These are phyloP conservation scores for Seira musarum DNA, from an alignment of 2,888 invertebrate species.

Conservation along the genomic window DNA sequence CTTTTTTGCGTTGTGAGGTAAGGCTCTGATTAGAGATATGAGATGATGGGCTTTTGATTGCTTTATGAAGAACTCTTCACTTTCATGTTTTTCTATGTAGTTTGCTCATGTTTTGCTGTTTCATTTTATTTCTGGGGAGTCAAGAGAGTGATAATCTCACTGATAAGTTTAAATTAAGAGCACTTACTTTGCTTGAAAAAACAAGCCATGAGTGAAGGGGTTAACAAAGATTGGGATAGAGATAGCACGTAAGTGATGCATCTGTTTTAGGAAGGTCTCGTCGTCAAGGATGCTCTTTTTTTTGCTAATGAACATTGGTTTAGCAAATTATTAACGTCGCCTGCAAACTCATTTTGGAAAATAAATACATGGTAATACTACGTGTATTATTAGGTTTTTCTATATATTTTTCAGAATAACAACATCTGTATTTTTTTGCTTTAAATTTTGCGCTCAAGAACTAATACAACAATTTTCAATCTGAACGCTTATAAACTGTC, in stretches of 20 bases:
- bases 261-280: not conserved
- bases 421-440: too few relatives aligned
- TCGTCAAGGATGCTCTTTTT: not conserved
- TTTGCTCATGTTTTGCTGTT: not conserved
- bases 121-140: not conserved
- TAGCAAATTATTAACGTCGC: not conserved
- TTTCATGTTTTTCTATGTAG: not conserved
- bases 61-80: conserved; percentile 6
- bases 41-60: conserved; percentile 3
- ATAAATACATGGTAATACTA: not conserved
- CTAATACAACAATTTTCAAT: too few relatives aligned
- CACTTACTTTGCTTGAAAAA: not conserved
- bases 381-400: too few relatives aligned
- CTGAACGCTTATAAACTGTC: too few relatives aligned
- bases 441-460: too few relatives aligned
- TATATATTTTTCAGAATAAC: too few relatives aligned
- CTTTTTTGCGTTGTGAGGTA: not conserved
- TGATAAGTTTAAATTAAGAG: conserved; percentile 3
- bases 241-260: not conserved
- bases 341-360: not conserved
- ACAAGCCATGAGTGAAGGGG: not conserved
- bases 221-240: too few relatives aligned
- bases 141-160: not conserved
- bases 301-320: not conserved
- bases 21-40: not conserved